A percentile compares a stretch with the other conserved stretches of the same genome.
phyloP scores from a whole-genome alignment of 2,113 vertebrate species.

The Arizona elegans region DNA sequence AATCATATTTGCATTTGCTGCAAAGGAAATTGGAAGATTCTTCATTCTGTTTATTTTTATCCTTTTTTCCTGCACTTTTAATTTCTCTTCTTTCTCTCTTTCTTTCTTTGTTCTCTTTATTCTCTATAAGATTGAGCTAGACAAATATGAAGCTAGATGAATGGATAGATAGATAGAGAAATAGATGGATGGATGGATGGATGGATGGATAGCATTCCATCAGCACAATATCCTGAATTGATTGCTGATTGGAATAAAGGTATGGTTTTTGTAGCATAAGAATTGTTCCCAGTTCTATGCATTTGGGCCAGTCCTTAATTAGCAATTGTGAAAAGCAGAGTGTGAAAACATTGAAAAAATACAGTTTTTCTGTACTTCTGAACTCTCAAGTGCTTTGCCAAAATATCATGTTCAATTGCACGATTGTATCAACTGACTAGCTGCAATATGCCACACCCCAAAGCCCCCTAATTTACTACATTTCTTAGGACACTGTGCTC shows the following conservation, averaged over 20 bases:
- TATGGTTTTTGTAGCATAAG: neutral
- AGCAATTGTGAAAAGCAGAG: neutral
- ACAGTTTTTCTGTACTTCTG: neutral
- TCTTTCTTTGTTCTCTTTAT: neutral
- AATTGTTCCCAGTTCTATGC: neutral
- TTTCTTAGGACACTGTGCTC: neutral
- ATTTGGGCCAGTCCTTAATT: neutral
- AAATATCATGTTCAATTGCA: neutral
- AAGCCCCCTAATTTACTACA: neutral
- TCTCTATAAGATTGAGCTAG: neutral
- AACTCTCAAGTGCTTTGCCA: neutral
- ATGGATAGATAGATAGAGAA: too few species aligned
- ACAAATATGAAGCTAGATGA: neutral
- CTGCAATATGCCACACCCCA: neutral
- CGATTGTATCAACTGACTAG: constrained; percentile 6
- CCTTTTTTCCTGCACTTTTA: neutral
- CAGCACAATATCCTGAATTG: neutral
- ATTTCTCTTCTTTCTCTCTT: neutral
- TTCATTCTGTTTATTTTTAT: neutral
- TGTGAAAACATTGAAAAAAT: neutral
- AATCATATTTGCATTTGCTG: neutral
- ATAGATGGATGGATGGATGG: too few species aligned
- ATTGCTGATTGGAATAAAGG: neutral
- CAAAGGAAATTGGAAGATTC: neutral
- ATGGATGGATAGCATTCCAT: neutral